These are phyloP conservation scores for Caranx melampygus DNA, from an alignment of 2,113 vertebrate species.

Conservation along the genomic window DNA sequence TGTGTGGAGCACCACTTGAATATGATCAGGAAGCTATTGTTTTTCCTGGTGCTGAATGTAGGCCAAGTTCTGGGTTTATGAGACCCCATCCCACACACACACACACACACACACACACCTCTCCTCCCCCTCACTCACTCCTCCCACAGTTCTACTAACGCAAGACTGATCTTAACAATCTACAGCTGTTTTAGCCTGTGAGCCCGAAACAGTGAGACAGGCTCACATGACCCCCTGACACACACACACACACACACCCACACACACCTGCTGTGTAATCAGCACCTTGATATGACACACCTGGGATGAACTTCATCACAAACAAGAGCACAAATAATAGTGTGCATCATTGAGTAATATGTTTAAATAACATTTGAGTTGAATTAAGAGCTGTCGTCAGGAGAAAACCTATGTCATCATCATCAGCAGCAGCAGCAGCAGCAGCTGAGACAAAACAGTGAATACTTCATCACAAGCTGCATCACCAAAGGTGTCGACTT, in stretches of 20 bases:
- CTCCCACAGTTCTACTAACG: constrained; percentile 28
- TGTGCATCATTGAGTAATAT: too few relatives aligned
- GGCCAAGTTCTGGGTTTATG: constrained; percentile 48
- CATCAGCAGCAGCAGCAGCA: too few relatives aligned
- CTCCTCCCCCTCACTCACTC: background rate
- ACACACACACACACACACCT: constrained; percentile 18
- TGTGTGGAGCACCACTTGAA: background rate
- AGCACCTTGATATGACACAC: too few relatives aligned
- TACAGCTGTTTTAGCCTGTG: constrained; percentile 65
- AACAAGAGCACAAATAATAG: too few relatives aligned
- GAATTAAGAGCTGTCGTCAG: too few relatives aligned
- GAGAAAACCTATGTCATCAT: too few relatives aligned
- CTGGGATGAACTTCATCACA: too few relatives aligned
- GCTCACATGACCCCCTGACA: constrained; percentile 26
- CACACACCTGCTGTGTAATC: background rate
- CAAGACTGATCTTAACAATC: constrained; percentile 50
- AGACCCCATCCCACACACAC: constrained; percentile 7
- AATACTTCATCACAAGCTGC: background rate
- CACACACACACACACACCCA: constrained; percentile 8
- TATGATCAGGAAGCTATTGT: constrained; percentile 26
- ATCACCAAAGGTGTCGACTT: background rate
- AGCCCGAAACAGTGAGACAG: constrained; percentile 46
- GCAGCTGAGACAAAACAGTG: background rate
- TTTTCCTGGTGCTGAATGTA: constrained; percentile 52
- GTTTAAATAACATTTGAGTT: too few relatives aligned